Evolutionary conservation across 2,113 vertebrate species (phyloP).

Genomic region (Dasyornis broadbenti): DNA sequence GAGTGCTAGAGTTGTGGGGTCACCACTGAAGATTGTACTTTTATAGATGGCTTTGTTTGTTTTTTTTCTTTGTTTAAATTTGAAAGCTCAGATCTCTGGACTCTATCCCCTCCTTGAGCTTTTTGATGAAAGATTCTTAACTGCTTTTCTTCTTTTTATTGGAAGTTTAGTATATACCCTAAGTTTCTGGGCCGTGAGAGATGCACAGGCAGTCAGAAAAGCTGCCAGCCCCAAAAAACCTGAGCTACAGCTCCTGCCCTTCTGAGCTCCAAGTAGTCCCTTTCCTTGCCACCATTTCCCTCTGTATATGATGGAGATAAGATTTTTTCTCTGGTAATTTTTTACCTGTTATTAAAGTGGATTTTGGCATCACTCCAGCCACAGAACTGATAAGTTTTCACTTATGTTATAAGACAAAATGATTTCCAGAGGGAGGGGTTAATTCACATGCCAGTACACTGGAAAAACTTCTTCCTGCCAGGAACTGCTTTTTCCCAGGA

Average conservation of each 20-base stretch:
- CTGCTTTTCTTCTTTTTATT: neutral
- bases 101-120: neutral
- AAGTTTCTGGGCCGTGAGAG: neutral
- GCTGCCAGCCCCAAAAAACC: neutral
- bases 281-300: neutral
- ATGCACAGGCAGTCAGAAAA: neutral
- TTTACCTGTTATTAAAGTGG: neutral
- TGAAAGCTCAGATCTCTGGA: neutral
- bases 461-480: neutral
- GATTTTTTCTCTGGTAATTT: neutral
- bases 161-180: neutral
- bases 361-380: neutral
- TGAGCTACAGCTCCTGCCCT: neutral
- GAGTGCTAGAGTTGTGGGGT: neutral
- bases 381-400: neutral
- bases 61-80: neutral
- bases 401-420: neutral
- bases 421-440: neutral
- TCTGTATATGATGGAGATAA: neutral
- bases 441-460: accelerated
- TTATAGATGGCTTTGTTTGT: neutral
- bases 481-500: neutral
- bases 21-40: neutral
- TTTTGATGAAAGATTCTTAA: neutral
- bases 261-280: neutral